Conservation (phyloP, 2,113 vertebrate genomes). For the Stigmatopora argus region DNA sequence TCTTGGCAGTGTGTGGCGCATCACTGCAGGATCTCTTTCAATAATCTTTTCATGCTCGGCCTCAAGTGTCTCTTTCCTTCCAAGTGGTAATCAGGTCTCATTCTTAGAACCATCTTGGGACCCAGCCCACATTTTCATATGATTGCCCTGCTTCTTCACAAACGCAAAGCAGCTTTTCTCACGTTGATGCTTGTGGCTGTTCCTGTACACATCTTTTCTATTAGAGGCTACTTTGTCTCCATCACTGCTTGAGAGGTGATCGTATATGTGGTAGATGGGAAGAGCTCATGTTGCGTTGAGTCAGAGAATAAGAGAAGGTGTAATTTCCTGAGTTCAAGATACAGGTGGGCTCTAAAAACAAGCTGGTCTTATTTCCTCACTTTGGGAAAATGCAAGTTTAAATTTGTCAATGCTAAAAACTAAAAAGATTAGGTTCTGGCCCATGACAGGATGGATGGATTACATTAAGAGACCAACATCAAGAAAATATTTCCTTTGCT, state of each 20-base stretch:
- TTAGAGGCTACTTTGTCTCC: slow-evolving; percentile 14
- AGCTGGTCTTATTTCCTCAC: slow-evolving; percentile 10
- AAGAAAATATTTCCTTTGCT: background rate
- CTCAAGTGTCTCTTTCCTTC: slow-evolving; percentile 24
- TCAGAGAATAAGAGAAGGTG: slow-evolving; percentile 49
- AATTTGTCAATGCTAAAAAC: slow-evolving; percentile 33
- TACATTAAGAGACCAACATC: background rate
- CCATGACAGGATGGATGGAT: slow-evolving; percentile 14
- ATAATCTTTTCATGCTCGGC: slow-evolving; percentile 27
- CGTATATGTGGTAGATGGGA: slow-evolving; percentile 35
- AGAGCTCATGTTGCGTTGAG: slow-evolving; percentile 41
- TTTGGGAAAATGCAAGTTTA: slow-evolving; percentile 42
- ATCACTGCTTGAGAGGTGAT: slow-evolving; percentile 27
- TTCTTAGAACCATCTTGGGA: slow-evolving; percentile 9
- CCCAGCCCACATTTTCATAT: slow-evolving; percentile 17
- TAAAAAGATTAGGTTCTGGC: background rate
- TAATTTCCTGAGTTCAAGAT: slow-evolving; percentile 48
- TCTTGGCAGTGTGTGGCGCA: slow-evolving; percentile 36
- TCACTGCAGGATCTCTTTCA: slow-evolving; percentile 31
- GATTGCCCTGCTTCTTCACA: slow-evolving; percentile 17
- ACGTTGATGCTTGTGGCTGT: slow-evolving; percentile 14
- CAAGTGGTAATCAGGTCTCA: slow-evolving; percentile 14
- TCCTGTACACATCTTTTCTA: background rate
- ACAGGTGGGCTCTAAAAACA: slow-evolving; percentile 50
- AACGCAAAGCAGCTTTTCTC: slow-evolving; percentile 26